Base-by-base conservation (phyloP, 1,140 invertebrate genomes). In the Drosophila tani region DNA sequence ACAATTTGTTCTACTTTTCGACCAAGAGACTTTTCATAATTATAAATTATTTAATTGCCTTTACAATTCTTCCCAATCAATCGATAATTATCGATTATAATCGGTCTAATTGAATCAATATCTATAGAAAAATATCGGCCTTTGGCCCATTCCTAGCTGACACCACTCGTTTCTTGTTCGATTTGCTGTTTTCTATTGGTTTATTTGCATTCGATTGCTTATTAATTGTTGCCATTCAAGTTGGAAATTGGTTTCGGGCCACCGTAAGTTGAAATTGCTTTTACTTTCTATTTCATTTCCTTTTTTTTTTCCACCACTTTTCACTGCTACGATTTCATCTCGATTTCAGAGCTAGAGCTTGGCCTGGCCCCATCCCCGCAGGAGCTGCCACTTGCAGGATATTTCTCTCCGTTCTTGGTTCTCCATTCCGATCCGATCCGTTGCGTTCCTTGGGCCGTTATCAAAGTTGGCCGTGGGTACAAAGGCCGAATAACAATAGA, bases 241-340 rank as follows among this genome's bases (percentile, higher is more conserved):
- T 46, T 46, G 29, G 46, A 70, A 73, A 73, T 73, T 60, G 66
- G 50, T 57, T 73, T 57, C 29, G 7, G n/a, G 12, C 45, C 29
- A 11, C 46, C 38, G 38, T 53, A 17, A 70, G 21, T 67, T 55
- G 19, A 73, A 73, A 73, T 73, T 73, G 67, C 57, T 80, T 74
- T 49, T 11, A 51, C 59, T 58, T 46, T 64, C 45, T 24, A 35
- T 71, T 46, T 55, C 15, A 17, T 12, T 71, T 55, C 43, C 68
- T 27, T 45, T 27, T 35, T 35, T 21, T 70, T 40, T 41, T 35
- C 35, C 45, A 21, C 41, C 35, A 58, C 46, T 66, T 66, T 66
- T 60, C 63, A 81, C 58, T 85, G 43, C 74, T 79, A 64, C 51
- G 82, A 50, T 78, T 85, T 79, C 74, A 60, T 58, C 50, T 45